Percentiles rank a stretch among this genome's conserved stretches.
These are phyloP conservation scores for Heteropelma amictum DNA, from an alignment of 2,888 invertebrate genomes.

Conservation along the genomic window DNA sequence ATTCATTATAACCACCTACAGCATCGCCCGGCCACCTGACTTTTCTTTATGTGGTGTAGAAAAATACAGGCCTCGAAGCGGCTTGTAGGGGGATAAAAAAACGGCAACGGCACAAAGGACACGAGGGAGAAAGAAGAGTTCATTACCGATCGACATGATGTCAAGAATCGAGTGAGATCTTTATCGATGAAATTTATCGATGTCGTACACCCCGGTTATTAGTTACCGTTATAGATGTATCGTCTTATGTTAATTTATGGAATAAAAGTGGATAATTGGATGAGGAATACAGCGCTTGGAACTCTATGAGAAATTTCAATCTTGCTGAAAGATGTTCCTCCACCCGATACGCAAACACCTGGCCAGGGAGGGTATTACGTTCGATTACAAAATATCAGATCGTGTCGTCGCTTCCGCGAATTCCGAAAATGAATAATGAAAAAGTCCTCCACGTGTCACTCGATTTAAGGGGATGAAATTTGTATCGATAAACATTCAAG, in stretches of 20 bases:
- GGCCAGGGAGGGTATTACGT: background rate
- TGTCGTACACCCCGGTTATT: constrained; percentile 23
- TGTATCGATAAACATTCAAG: no score
- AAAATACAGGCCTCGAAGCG: constrained; percentile 3
- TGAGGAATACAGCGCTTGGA: background rate
- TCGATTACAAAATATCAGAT: background rate
- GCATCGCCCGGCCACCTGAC: constrained; percentile 44
- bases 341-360: background rate
- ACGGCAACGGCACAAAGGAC: background rate
- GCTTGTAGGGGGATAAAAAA: constrained; percentile 5
- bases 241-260: constrained; percentile 16
- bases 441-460: no score
- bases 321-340: background rate
- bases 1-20: constrained; percentile 51
- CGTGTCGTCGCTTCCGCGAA: background rate
- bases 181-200: constrained; percentile 37
- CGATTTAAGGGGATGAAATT: no score
- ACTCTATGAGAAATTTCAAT: background rate
- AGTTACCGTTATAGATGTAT: constrained; percentile 25
- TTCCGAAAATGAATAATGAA: background rate
- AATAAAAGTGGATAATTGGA: constrained; percentile 4
- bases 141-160: constrained; percentile 43
- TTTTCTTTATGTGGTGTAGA: constrained; percentile 8
- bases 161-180: constrained; percentile 29
- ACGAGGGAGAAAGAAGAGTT: constrained; percentile 27